Conservation (phyloP, 2,113 vertebrate species). For the Dasyurus viverrinus region DNA sequence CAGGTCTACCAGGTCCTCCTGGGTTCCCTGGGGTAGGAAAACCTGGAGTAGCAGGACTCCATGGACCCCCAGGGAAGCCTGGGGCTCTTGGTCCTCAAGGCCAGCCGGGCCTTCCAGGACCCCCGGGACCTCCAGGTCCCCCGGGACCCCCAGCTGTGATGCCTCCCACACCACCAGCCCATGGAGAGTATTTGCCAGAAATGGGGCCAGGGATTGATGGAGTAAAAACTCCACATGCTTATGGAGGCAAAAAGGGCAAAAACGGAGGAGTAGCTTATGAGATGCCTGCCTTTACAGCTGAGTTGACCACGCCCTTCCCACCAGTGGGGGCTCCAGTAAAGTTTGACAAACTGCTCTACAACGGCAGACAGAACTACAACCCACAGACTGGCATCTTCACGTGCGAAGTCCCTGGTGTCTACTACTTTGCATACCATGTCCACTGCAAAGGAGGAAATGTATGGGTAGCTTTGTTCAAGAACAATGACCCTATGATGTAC, state of each 20-base stretch:
- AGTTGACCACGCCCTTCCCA: slow-evolving; percentile 95
- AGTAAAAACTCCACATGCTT: slow-evolving; percentile 85
- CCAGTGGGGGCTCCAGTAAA: slow-evolving; percentile 92
- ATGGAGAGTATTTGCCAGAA: slow-evolving; percentile 90
- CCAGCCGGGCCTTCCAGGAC: slow-evolving; percentile 91
- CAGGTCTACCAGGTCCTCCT: slow-evolving; percentile 87
- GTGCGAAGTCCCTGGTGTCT: slow-evolving; percentile 94
- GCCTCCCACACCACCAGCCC: slow-evolving; percentile 85
- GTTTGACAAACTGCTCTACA: slow-evolving; percentile 97
- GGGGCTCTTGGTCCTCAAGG: slow-evolving; percentile 90
- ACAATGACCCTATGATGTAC: slow-evolving; percentile 97
- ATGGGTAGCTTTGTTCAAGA: slow-evolving; percentile 97
- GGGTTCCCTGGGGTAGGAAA: slow-evolving; percentile 89
- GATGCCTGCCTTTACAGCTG: slow-evolving; percentile 95
- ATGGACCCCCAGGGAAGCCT: slow-evolving; percentile 91
- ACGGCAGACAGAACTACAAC: slow-evolving; percentile 96
- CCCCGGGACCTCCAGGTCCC: slow-evolving; percentile 89
- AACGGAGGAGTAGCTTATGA: slow-evolving; percentile 81
- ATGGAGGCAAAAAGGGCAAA: slow-evolving; percentile 89
- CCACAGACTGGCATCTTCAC: slow-evolving; percentile 95
- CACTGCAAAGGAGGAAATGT: slow-evolving; percentile 97
- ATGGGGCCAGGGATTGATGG: slow-evolving; percentile 87
- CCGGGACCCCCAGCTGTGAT: slow-evolving; percentile 85
- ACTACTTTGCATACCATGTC: slow-evolving; percentile 97
- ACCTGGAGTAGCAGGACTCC: slow-evolving; percentile 88